Conservation (phyloP, 2,888 invertebrate species). For the Agriopis marginaria region DNA sequence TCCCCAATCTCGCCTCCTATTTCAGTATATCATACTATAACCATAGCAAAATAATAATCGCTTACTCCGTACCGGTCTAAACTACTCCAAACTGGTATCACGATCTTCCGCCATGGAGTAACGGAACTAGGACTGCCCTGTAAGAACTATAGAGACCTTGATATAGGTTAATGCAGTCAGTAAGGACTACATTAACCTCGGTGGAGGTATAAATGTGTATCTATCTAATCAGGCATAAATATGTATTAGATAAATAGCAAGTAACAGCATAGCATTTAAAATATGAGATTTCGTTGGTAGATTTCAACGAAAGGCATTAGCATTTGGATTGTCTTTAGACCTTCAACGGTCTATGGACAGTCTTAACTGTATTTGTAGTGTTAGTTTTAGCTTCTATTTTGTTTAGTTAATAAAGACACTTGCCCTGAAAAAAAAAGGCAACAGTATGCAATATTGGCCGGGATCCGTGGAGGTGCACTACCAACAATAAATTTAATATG, state of each 20-base stretch:
- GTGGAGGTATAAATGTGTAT: background rate
- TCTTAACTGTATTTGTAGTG: too few relatives aligned
- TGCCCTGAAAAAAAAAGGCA: too few relatives aligned
- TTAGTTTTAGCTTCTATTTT: too few relatives aligned
- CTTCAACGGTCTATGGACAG: too few relatives aligned
- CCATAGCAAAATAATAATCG: slow-evolving; percentile 16
- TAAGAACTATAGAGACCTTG: slow-evolving; percentile 23
- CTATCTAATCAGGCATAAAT: slow-evolving; percentile 13
- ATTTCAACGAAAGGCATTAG: too few relatives aligned
- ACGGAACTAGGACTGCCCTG: slow-evolving; percentile 38
- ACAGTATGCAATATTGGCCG: too few relatives aligned
- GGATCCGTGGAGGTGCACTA: too few relatives aligned
- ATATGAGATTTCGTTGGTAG: too few relatives aligned
- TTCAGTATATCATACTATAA: slow-evolving; percentile 21
- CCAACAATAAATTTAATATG: too few relatives aligned
- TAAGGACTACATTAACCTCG: background rate
- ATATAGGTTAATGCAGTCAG: slow-evolving; percentile 41
- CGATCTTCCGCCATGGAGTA: slow-evolving; percentile 43
- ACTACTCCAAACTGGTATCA: slow-evolving; percentile 28
- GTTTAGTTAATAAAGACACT: too few relatives aligned
- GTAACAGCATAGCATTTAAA: too few relatives aligned
- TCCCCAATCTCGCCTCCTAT: background rate
- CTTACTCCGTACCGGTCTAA: slow-evolving; percentile 18
- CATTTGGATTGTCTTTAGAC: too few relatives aligned
- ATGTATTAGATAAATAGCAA: background rate